Conservation (phyloP, 2,797 vertebrate genomes). For the Gymnothorax javanicus region DNA sequence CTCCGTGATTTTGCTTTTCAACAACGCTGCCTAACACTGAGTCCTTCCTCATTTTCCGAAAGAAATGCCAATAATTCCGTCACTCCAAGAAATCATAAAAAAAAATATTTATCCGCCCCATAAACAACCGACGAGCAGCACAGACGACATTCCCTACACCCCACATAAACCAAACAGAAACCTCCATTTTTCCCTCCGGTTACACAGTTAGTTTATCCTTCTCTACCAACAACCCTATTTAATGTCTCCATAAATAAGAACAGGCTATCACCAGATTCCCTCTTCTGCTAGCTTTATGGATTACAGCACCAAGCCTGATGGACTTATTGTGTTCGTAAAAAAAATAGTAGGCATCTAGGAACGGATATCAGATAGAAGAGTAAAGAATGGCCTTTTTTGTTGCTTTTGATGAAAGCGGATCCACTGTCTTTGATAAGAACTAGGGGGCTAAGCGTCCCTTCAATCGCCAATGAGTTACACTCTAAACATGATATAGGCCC, state of each 20-base stretch:
- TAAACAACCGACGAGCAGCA: background rate
- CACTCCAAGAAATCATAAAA: background rate
- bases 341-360: background rate
- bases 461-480: slow-evolving; percentile 19
- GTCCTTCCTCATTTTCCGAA: background rate
- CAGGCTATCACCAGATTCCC: background rate
- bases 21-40: background rate
- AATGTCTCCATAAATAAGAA: slow-evolving; percentile 23
- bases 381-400: slow-evolving; percentile 21
- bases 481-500: slow-evolving; percentile 12
- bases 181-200: slow-evolving; percentile 5
- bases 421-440: slow-evolving; percentile 30
- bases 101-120: background rate
- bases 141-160: background rate
- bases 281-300: slow-evolving; percentile 26
- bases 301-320: slow-evolving; percentile 16
- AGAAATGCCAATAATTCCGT: background rate
- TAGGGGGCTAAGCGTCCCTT: background rate
- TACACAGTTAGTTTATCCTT: slow-evolving; percentile 5
- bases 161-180: slow-evolving; percentile 14
- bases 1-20: background rate
- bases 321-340: slow-evolving; percentile 26
- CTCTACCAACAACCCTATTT: slow-evolving; percentile 13
- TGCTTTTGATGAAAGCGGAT: background rate
- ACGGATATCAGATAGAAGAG: slow-evolving; percentile 33